Percentiles rank a stretch among this genome's conserved stretches.
phyloP scores from a whole-genome alignment of 2,113 vertebrate genomes.

The Campylorhamphus procurvoides region DNA sequence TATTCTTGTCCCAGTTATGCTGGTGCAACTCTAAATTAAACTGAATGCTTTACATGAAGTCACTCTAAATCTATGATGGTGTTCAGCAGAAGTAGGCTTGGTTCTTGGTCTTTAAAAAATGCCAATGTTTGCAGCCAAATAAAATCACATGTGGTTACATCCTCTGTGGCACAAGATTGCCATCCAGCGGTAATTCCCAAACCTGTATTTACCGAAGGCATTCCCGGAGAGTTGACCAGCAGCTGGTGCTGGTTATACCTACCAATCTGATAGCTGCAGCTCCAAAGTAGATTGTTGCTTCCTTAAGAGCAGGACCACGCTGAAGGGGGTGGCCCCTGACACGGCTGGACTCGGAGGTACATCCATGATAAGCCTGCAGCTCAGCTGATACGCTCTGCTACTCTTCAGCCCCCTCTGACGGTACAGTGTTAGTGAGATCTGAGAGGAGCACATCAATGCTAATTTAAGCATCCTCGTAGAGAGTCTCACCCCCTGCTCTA shows the following conservation, averaged over 20 bases:
- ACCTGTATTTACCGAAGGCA: neutral
- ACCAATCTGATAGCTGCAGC: neutral
- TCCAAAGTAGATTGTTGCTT: neutral
- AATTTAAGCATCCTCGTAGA: neutral
- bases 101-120: neutral
- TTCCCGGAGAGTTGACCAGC: neutral
- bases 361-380: fast-evolving
- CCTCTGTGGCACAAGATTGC: slow-evolving; percentile 36
- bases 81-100: neutral
- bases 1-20: neutral
- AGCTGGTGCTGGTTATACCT: neutral
- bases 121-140: neutral
- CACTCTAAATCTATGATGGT: slow-evolving; percentile 1
- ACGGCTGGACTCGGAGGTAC: neutral
- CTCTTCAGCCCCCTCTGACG: neutral
- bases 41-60: neutral
- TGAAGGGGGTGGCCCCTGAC: neutral
- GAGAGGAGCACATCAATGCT: neutral
- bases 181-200: slow-evolving; percentile 40
- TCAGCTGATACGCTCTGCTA: neutral
- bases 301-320: neutral
- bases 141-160: neutral
- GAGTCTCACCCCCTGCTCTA: neutral
- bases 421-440: neutral
- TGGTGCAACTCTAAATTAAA: slow-evolving; percentile 6